Conservation (phyloP, 2,113 vertebrate genomes). For the Megaceryle maxima region DNA sequence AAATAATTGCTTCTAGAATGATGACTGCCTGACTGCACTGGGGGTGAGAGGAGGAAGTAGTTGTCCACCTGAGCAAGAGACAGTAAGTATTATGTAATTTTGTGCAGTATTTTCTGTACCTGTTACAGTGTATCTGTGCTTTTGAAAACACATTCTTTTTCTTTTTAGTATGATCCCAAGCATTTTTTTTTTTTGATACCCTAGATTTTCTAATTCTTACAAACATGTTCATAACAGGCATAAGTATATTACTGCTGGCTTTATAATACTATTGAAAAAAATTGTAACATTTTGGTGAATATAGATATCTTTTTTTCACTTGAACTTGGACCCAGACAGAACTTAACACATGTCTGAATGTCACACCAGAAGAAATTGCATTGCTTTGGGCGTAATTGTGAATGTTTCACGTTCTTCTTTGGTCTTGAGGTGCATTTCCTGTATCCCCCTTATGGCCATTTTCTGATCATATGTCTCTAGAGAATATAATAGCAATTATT, state of each 20-base stretch:
- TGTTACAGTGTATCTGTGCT: neutral
- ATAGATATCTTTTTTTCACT: neutral
- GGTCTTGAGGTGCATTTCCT: neutral
- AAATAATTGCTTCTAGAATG: slow-evolving; percentile 58
- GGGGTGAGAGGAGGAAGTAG: slow-evolving; percentile 54
- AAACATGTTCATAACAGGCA: neutral
- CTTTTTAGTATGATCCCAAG: neutral
- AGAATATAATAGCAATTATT: neutral
- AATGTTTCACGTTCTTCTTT: neutral
- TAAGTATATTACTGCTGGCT: neutral
- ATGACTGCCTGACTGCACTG: slow-evolving; percentile 54
- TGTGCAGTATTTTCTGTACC: neutral
- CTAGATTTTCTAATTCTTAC: neutral
- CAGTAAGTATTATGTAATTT: slow-evolving; percentile 68
- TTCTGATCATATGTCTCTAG: neutral
- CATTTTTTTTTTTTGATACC: neutral
- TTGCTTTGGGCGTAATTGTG: neutral
- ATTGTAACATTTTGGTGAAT: neutral
- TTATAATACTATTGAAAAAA: neutral
- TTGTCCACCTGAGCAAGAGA: slow-evolving; percentile 70
- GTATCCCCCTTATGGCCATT: neutral
- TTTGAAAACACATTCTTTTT: neutral
- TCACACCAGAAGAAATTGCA: neutral
- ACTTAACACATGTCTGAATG: neutral
- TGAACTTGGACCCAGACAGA: neutral